A percentile compares a stretch with the other conserved stretches of the same genome.
These are phyloP conservation scores for Ophioninae sp. DNA, from an alignment of 2,888 invertebrate species.

Conservation along the genomic window DNA sequence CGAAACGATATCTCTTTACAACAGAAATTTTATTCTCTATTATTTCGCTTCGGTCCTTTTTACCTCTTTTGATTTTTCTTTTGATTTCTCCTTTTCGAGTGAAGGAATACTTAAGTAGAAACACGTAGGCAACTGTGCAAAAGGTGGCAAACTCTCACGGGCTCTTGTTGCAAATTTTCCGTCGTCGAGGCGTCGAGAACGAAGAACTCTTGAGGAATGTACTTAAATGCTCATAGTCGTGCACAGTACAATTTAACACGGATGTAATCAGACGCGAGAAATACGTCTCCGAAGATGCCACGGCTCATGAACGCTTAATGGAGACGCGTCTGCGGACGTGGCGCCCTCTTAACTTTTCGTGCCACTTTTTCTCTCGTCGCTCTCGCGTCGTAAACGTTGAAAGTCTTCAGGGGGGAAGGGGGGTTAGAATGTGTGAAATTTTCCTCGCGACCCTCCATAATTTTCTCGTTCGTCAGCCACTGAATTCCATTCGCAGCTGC, in stretches of 20 bases:
- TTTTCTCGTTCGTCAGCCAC: constrained; percentile 1
- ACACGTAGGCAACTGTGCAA: not conserved
- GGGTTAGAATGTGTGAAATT: not conserved
- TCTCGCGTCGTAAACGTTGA: not conserved
- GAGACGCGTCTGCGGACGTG: constrained; percentile 36
- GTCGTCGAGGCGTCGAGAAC: constrained; percentile 27
- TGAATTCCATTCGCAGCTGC: not conserved
- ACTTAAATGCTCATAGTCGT: constrained; percentile 40
- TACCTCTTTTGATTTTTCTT: not conserved
- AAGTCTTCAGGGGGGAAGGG: not conserved
- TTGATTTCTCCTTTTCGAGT: constrained; percentile 1
- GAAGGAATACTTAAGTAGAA: not conserved
- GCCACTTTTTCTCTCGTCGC: constrained; percentile 7
- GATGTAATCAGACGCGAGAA: constrained; percentile 13
- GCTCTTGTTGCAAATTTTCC: constrained; percentile 45
- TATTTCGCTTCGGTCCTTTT: not conserved
- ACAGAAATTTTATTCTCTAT: not conserved
- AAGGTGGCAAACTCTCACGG: not conserved
- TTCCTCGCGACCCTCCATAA: not conserved
- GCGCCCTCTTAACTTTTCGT: constrained; percentile 35
- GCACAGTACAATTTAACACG: not conserved
- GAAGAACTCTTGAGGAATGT: constrained; percentile 58
- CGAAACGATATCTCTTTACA: not conserved
- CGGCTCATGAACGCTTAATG: constrained; percentile 39
- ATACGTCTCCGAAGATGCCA: constrained; percentile 9